Conservation (phyloP, 2,888 invertebrate species). For the Lysandra coridon region DNA sequence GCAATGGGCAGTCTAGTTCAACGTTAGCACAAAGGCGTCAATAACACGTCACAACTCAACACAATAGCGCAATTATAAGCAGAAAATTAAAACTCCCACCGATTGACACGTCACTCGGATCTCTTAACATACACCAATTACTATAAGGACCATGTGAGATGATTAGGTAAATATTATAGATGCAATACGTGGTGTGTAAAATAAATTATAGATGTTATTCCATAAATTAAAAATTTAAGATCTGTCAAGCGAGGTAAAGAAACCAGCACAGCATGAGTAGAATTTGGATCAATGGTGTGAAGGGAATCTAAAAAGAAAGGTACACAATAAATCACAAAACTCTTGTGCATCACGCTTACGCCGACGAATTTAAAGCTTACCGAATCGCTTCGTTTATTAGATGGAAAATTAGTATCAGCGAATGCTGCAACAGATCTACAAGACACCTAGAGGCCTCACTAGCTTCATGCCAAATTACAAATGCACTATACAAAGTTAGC, state of each 20-base stretch:
- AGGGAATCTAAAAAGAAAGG: slow-evolving; percentile 23
- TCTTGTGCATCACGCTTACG: slow-evolving; percentile 28
- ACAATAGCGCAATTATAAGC: slow-evolving; percentile 30
- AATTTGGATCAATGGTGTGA: slow-evolving; percentile 24
- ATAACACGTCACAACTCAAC: slow-evolving; percentile 27
- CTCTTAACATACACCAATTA: slow-evolving; percentile 8
- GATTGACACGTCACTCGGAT: slow-evolving; percentile 20
- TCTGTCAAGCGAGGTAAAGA: slow-evolving; percentile 23
- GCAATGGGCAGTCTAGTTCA: slow-evolving; percentile 8
- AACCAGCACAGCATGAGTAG: slow-evolving; percentile 26
- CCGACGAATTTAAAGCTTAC: slow-evolving; percentile 29
- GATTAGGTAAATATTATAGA: slow-evolving; percentile 1
- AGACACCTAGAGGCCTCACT: slow-evolving; percentile 32
- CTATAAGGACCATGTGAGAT: slow-evolving; percentile 27
- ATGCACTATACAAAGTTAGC: slow-evolving; percentile 31
- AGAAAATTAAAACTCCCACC: slow-evolving; percentile 29
- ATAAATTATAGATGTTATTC: slow-evolving; percentile 4
- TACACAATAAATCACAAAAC: slow-evolving; percentile 25
- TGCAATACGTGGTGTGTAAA: slow-evolving; percentile 13
- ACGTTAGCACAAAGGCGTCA: slow-evolving; percentile 28
- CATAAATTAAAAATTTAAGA: slow-evolving; percentile 1
- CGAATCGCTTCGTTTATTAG: slow-evolving; percentile 18
- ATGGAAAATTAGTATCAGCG: slow-evolving; percentile 32
- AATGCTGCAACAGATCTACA: slow-evolving; percentile 34
- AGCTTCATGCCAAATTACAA: slow-evolving; percentile 33